Percentiles rank a stretch among this genome's conserved stretches.
These are phyloP conservation scores for Pteruthius melanotis DNA, from an alignment of 2,113 vertebrate species.

Conservation along the genomic window DNA sequence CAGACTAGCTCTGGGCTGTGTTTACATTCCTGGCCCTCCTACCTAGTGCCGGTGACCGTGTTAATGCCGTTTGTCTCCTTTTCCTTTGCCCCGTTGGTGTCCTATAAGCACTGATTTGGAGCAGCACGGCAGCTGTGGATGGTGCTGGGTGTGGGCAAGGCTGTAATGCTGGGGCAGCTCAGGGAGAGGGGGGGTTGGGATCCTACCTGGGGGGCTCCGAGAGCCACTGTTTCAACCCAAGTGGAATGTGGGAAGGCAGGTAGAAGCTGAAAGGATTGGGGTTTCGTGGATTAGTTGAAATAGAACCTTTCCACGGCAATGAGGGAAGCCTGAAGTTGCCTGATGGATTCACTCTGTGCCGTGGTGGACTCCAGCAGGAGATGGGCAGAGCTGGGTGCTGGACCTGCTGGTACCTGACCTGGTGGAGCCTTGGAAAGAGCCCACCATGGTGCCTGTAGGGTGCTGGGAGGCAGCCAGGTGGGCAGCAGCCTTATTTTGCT, in stretches of 20 bases:
- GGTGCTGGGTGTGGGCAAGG: neutral
- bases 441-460: fast-evolving
- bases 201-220: neutral
- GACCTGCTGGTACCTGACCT: neutral
- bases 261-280: neutral
- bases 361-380: neutral
- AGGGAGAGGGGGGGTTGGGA: neutral
- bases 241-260: neutral
- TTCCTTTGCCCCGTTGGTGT: neutral
- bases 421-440: fast-evolving
- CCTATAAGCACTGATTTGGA: neutral
- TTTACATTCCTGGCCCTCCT: constrained; percentile 62
- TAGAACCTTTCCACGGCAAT: fast-evolving
- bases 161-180: fast-evolving
- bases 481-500: neutral
- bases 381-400: neutral
- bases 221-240: no score
- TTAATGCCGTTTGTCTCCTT: neutral
- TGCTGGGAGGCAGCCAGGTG: neutral
- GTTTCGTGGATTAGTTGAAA: neutral
- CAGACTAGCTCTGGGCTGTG: neutral
- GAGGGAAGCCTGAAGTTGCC: neutral
- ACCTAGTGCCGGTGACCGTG: neutral
- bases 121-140: neutral
- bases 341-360: neutral